phyloP scores from a whole-genome alignment of 2,888 invertebrate genomes.

The Macrosiphum euphorbiae region DNA sequence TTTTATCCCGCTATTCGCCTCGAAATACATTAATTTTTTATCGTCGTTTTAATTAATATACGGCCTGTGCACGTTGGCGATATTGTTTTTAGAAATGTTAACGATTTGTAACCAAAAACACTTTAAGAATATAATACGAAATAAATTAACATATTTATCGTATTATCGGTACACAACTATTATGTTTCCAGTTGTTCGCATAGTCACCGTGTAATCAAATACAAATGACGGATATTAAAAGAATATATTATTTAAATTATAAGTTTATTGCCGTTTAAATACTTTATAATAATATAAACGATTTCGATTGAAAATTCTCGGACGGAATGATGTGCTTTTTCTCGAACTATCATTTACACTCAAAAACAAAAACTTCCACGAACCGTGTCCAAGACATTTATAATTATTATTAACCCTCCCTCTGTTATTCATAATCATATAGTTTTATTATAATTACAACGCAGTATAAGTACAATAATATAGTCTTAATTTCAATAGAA shows the following conservation, averaged over 20 bases:
- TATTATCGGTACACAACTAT: not conserved
- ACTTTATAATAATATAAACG: not conserved
- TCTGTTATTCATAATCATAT: not conserved
- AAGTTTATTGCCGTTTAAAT: not conserved
- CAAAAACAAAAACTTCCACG: not conserved
- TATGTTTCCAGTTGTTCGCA: not conserved
- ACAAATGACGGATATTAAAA: not conserved
- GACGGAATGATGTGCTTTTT: not conserved
- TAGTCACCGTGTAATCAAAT: not conserved
- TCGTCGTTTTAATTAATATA: not conserved
- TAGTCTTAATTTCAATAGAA: not conserved
- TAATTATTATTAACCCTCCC: not conserved
- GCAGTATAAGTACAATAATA: not conserved
- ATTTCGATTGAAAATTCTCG: not conserved
- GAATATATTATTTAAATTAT: not conserved
- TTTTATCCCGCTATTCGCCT: not conserved
- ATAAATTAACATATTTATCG: not conserved
- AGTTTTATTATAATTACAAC: not conserved
- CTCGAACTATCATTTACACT: not conserved
- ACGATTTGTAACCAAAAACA: constrained; percentile 7
- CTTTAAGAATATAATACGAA: not conserved
- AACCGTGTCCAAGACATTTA: not conserved
- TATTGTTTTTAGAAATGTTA: not conserved
- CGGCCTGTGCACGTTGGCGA: not conserved
- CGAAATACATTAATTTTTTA: not conserved